phyloP scores from a whole-genome alignment of 2,888 invertebrate genomes.

The Scelioninae gen. 2 region DNA sequence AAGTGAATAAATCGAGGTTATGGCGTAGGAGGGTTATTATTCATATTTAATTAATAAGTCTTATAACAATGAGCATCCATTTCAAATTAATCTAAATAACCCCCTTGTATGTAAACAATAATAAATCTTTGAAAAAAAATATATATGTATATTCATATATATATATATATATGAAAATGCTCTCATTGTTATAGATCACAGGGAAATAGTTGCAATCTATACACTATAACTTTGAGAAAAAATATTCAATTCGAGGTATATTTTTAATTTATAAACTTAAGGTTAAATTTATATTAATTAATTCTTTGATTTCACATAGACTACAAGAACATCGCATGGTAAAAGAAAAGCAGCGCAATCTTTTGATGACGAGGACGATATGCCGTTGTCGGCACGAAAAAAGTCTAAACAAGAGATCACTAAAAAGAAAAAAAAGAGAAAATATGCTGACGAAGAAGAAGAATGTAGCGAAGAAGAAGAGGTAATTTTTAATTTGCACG shows the following conservation, averaged over 20 bases:
- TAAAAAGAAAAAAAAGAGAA: constrained; percentile 79
- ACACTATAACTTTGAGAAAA: constrained; percentile 21
- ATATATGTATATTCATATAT: no score
- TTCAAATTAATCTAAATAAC: not conserved
- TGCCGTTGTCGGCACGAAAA: constrained; percentile 82
- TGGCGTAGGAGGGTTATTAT: constrained; percentile 4
- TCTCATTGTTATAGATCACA: constrained; percentile 34
- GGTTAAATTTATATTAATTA: constrained; percentile 6
- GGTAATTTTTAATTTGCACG: constrained; percentile 47
- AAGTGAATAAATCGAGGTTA: not conserved
- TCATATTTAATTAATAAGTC: constrained; percentile 1
- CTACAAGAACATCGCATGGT: constrained; percentile 64
- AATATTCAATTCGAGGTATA: constrained; percentile 8
- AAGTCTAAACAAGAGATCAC: constrained; percentile 80
- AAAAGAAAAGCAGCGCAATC: constrained; percentile 76
- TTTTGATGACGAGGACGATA: constrained; percentile 79
- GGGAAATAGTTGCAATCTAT: constrained; percentile 14
- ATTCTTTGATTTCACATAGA: constrained; percentile 60
- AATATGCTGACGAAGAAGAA: constrained; percentile 65
- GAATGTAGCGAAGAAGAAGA: constrained; percentile 70
- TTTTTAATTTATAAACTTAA: not conserved
- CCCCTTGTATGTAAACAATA: not conserved
- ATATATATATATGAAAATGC: constrained; percentile 6
- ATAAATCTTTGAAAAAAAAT: no score
- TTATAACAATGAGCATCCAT: constrained; percentile 20